These are phyloP conservation scores for Ia io DNA, from an alignment of 2,113 vertebrate genomes.

Conservation along the genomic window DNA sequence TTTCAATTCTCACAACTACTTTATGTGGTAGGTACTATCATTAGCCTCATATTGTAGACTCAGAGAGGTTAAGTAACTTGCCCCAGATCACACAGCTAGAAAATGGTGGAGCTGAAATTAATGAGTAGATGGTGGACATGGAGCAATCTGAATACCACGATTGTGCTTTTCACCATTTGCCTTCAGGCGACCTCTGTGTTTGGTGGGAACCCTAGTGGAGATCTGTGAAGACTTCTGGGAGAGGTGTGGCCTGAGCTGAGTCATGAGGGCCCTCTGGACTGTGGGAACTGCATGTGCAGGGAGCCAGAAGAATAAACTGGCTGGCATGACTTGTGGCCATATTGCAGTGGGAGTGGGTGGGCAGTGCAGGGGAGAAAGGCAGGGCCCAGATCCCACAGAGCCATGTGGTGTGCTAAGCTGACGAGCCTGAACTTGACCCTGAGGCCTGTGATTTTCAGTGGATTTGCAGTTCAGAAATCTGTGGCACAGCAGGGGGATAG, in stretches of 20 bases:
- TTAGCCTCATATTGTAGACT: not conserved
- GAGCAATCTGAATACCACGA: not conserved
- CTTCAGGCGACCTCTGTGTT: not conserved
- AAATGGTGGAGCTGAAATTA: not conserved
- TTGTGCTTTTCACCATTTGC: not conserved
- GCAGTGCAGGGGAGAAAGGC: not conserved
- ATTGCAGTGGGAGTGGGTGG: not conserved
- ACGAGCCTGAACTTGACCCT: not conserved
- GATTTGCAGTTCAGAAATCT: not conserved
- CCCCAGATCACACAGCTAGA: not conserved
- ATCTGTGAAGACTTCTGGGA: not conserved
- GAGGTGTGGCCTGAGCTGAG: not conserved
- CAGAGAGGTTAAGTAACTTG: not conserved
- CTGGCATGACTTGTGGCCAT: not conserved
- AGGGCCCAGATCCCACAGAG: not conserved
- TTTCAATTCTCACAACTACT: not conserved
- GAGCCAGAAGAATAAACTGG: not conserved
- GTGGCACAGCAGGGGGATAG: not conserved
- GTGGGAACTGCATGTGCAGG: not conserved
- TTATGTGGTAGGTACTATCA: not conserved
- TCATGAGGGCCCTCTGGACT: not conserved
- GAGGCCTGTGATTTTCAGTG: slow-evolving; percentile 9
- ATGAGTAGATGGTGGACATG: not conserved
- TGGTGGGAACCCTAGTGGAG: not conserved
- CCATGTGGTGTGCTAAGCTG: not conserved